These are phyloP conservation scores for Hirtodrosophila alboralis DNA, from an alignment of 2,888 invertebrate genomes.

Conservation along the genomic window DNA sequence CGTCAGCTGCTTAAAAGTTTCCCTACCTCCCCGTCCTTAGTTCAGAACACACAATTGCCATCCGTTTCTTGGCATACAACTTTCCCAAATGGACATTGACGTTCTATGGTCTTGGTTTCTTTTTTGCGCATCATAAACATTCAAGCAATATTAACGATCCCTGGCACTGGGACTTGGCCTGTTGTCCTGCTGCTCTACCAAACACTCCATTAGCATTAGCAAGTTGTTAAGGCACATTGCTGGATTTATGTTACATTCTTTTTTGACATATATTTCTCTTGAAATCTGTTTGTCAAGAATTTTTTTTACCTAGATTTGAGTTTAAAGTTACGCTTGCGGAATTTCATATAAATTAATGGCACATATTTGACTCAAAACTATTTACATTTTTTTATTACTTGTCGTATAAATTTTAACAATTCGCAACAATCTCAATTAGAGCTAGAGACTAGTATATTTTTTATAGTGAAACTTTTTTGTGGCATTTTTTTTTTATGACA, in stretches of 20 bases:
- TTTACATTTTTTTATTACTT: too few species aligned
- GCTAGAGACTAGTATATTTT: too few species aligned
- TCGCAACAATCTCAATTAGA: too few species aligned
- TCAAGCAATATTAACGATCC: constrained; percentile 50
- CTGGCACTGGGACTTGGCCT: constrained; percentile 15
- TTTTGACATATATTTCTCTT: constrained; percentile 30
- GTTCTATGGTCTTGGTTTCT: constrained; percentile 56
- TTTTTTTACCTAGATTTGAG: background rate
- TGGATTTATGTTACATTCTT: constrained; percentile 19
- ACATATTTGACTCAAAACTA: too few species aligned
- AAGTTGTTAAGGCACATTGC: constrained; percentile 23
- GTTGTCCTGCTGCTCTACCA: too few species aligned
- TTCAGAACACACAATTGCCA: constrained; percentile 10
- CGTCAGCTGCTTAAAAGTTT: constrained; percentile 68
- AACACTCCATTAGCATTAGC: constrained; percentile 62
- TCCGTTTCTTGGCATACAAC: constrained; percentile 60
- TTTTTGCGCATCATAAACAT: constrained; percentile 61
- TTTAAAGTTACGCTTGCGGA: background rate
- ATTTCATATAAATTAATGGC: too few species aligned
- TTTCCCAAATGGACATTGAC: constrained; percentile 75
- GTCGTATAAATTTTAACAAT: too few species aligned
- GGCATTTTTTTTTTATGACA: too few species aligned
- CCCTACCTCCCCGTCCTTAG: background rate
- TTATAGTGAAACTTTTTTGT: too few species aligned
- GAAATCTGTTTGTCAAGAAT: constrained; percentile 12